phyloP scores from a whole-genome alignment of 2,113 vertebrate genomes.

The Cacatua alba region DNA sequence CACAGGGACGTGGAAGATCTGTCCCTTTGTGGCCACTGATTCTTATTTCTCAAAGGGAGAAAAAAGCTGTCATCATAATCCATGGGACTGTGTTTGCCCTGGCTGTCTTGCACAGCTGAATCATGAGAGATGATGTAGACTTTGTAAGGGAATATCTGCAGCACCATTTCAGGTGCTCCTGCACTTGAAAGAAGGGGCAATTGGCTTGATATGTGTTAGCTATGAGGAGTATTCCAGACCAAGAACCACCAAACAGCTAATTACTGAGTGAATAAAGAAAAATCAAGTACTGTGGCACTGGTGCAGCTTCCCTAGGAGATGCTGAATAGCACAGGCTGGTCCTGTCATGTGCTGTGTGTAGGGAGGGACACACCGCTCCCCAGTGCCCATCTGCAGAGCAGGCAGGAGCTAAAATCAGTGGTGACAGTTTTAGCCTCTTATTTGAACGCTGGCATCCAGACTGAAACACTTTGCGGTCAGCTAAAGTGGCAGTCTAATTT shows the following conservation, averaged over 20 bases:
- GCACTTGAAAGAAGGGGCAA: neutral
- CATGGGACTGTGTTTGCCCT: neutral
- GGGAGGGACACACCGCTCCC: neutral
- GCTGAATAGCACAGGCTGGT: neutral
- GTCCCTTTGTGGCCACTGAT: neutral
- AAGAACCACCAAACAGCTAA: neutral
- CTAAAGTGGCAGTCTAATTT: neutral
- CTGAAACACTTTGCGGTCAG: neutral
- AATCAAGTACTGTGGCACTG: neutral
- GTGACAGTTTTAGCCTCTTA: neutral
- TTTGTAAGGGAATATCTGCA: neutral
- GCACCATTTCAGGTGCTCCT: neutral
- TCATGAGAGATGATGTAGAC: neutral
- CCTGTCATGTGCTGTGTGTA: accelerated
- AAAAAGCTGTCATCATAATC: neutral
- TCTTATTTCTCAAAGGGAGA: neutral
- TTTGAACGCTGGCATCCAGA: neutral
- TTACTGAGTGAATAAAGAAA: neutral
- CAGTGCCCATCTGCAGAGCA: neutral
- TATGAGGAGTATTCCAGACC: neutral
- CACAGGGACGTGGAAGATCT: neutral
- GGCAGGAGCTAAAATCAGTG: neutral
- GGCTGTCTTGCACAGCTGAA: neutral
- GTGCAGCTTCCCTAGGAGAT: neutral
- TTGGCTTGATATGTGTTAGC: neutral